Conservation (phyloP, 2,888 invertebrate genomes). For the Hydriomena furcata region DNA sequence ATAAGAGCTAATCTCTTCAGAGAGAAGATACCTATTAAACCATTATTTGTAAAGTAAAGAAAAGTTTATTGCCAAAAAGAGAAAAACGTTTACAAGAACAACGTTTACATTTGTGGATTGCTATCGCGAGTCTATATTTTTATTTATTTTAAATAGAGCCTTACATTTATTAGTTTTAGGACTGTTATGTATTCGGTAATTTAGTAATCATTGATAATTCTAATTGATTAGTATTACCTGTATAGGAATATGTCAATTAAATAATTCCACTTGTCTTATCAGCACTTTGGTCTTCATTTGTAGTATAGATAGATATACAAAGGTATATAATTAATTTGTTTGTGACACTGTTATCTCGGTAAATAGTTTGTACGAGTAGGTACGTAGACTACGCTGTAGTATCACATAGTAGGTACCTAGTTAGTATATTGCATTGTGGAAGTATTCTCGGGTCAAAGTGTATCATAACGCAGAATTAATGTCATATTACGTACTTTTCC, state of each 20-base stretch:
- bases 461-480: conserved; percentile 45
- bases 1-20: too few species aligned
- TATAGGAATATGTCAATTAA: background rate
- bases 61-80: too few species aligned
- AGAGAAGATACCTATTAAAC: too few species aligned
- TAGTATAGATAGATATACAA: conserved; percentile 26
- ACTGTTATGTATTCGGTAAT: too few species aligned
- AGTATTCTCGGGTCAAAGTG: conserved; percentile 55
- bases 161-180: too few species aligned
- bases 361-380: conserved; percentile 27
- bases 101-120: too few species aligned
- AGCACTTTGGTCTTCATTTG: conserved; percentile 1
- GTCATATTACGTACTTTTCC: conserved; percentile 65
- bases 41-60: too few species aligned
- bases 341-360: conserved; percentile 40
- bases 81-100: too few species aligned
- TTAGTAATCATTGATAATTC: too few species aligned
- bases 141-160: too few species aligned
- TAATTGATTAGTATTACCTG: too few species aligned
- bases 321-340: conserved; percentile 41
- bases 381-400: conserved; percentile 22
- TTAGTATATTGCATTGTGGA: conserved; percentile 22
- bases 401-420: conserved; percentile 26
- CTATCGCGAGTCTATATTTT: too few species aligned
- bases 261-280: conserved; percentile 15